Conservation (phyloP, 2,797 vertebrate species). For the Chrysocyon brachyurus region DNA sequence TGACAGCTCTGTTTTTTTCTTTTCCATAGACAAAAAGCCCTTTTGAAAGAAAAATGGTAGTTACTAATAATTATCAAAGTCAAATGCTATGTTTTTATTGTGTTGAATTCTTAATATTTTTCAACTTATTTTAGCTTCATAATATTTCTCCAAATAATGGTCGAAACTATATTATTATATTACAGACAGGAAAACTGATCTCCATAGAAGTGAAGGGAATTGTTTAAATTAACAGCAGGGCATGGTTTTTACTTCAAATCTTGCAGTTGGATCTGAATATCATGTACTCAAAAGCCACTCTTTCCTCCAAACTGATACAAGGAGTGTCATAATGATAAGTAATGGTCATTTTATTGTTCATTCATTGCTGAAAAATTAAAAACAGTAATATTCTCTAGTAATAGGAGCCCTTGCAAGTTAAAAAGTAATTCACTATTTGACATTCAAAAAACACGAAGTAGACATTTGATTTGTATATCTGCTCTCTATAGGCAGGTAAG, state of each 20-base stretch:
- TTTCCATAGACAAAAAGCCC: neutral
- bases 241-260: neutral
- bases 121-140: neutral
- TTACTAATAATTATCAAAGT: conserved; percentile 16
- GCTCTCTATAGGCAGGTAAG: neutral
- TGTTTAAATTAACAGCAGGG: neutral
- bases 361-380: neutral
- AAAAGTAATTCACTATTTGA: neutral
- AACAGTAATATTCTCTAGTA: neutral
- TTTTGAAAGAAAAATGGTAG: neutral
- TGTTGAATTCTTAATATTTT: neutral
- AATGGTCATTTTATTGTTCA: neutral
- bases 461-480: neutral
- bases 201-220: neutral
- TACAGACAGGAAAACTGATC: neutral
- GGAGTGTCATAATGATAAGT: neutral
- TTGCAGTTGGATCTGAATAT: neutral
- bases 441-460: neutral
- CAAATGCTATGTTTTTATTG: neutral
- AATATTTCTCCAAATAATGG: neutral
- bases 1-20: neutral
- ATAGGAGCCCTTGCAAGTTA: neutral
- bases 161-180: neutral
- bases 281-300: neutral
- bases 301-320: neutral